Evolutionary conservation across 1,140 invertebrate species (phyloP), one percentile per base, ranked within the genome.

Genomic region (Cydia pomonella): DNA sequence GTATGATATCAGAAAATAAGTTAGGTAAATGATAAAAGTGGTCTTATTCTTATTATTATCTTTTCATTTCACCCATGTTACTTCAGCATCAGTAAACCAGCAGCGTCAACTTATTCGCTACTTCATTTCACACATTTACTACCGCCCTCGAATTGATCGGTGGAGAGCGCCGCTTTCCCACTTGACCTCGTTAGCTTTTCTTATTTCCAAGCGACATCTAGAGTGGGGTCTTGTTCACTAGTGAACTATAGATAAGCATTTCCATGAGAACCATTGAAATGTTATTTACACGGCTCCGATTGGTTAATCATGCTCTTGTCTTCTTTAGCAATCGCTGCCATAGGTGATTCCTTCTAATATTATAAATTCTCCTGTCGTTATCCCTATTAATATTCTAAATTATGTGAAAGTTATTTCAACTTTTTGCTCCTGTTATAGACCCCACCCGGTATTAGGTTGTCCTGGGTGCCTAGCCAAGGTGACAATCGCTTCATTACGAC

Each of bases 161-260:
- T 23, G 53, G 53, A 47, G 44, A 50, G 53, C 18, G 53, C 53
- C 53, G 21, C 53, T 59, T n/a, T 59, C 53, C 6, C 21, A 7
- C 53, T 59, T 59, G 53, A 59, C 21, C 21, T 23, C 53, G 53
- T 23, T 59, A 59, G 21, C 53, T 59, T 59, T 59, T 59, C 53
- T 23, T 59, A 59, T 59, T 59, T 59, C 53, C 21, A 59, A 12
- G 53, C 23, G 53, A 59, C 53, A 21, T 59, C 53, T 59, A n/a
- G 21, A 59, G 53, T 59, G 2, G 7, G 21, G 9, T 59, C 53
- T 59, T 59, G 53, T 59, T 59, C 53, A 6, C 9, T 59, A 23
- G 21, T 18, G 53, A 59, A 59, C 53, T 12, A n/a, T 18, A 53
- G 7, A 53, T 53, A 18, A 50, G 47, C 50, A 53, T 53, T 53